phyloP scores from a whole-genome alignment of 2,113 vertebrate genomes.

The Nothobranchius kuhntae region DNA sequence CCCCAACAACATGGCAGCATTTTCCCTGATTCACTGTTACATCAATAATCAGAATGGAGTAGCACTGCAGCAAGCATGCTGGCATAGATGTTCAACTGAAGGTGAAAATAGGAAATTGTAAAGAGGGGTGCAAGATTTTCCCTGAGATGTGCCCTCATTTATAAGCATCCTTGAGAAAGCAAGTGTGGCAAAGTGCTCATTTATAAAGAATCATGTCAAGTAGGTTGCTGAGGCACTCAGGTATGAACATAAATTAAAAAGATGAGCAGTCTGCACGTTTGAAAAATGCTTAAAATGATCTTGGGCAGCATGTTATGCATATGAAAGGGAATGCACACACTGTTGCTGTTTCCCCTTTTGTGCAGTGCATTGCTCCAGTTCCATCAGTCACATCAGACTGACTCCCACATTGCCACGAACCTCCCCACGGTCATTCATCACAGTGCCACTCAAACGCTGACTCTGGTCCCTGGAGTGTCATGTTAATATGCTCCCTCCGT shows the following conservation, averaged over 20 bases:
- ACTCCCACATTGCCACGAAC: constrained; percentile 46
- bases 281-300: constrained; percentile 25
- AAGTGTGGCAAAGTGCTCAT: constrained; percentile 28
- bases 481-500: constrained; percentile 27
- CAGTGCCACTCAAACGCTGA: constrained; percentile 67
- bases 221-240: constrained; percentile 18
- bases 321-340: constrained; percentile 20
- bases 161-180: constrained; percentile 17
- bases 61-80: constrained; percentile 8
- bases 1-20: background rate
- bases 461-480: constrained; percentile 56
- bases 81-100: constrained; percentile 1
- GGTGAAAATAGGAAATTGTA: background rate
- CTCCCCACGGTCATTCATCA: constrained; percentile 68
- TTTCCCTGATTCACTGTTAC: background rate
- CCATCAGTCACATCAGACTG: constrained; percentile 60
- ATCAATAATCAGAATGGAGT: background rate
- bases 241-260: constrained; percentile 30
- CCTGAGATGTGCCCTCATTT: constrained; percentile 12
- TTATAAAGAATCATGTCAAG: constrained; percentile 28
- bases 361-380: constrained; percentile 58
- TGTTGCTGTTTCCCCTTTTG: constrained; percentile 21
- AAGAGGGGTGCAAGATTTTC: constrained; percentile 14
- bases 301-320: constrained; percentile 3
- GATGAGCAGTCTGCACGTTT: constrained; percentile 22